phyloP scores from a whole-genome alignment of 2,113 vertebrate species.

The Sapayoa aenigma region DNA sequence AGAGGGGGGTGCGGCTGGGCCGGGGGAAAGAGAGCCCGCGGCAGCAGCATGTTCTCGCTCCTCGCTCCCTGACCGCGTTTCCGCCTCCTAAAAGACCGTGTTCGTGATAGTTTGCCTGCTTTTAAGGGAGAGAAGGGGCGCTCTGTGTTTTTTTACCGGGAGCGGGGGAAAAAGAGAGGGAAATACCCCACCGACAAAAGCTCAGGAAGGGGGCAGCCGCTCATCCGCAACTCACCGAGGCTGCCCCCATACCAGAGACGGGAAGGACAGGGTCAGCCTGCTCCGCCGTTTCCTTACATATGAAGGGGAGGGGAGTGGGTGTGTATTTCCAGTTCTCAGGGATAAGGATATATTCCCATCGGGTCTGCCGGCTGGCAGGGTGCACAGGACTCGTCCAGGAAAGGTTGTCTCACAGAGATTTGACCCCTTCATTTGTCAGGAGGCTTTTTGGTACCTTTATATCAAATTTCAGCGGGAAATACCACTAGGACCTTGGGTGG shows the following conservation, averaged over 20 bases:
- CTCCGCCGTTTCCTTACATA: background rate
- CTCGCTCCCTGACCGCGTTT: accelerated
- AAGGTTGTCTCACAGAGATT: background rate
- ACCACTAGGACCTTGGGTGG: slow-evolving; percentile 10
- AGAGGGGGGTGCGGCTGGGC: background rate
- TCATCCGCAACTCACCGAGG: no score
- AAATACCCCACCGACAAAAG: background rate
- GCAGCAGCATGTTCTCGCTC: background rate
- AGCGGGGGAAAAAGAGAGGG: background rate
- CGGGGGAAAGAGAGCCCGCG: background rate
- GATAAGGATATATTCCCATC: background rate
- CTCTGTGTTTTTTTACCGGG: background rate
- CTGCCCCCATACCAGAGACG: background rate
- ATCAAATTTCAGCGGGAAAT: slow-evolving; percentile 16
- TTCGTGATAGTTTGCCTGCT: background rate
- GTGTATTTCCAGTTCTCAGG: background rate
- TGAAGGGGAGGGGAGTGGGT: background rate
- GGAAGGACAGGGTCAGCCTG: background rate
- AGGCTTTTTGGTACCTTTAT: slow-evolving; percentile 22
- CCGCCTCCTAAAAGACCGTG: background rate
- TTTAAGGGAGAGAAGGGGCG: no score
- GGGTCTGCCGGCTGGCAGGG: background rate
- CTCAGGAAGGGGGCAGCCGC: background rate
- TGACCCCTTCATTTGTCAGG: slow-evolving; percentile 17
- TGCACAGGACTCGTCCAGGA: background rate